phyloP scores from a whole-genome alignment of 2,113 vertebrate species.

The Oxyruncus cristatus region DNA sequence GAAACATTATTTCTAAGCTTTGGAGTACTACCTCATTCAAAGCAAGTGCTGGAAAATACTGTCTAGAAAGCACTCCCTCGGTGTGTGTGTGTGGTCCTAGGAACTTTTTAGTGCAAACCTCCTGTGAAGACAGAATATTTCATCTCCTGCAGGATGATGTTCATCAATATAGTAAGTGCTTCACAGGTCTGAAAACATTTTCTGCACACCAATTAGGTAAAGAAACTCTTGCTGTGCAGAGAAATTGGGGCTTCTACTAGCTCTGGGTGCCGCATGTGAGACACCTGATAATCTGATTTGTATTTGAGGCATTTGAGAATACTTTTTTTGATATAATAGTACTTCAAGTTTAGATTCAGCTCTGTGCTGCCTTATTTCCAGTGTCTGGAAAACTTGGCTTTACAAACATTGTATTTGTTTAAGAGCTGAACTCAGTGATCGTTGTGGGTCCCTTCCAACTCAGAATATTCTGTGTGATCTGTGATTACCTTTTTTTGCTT shows the following conservation, averaged over 20 bases:
- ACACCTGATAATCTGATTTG: background rate
- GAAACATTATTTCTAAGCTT: background rate
- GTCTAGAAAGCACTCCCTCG: background rate
- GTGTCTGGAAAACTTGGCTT: background rate
- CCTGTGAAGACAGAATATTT: constrained; percentile 11
- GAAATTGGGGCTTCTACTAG: background rate
- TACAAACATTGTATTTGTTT: background rate
- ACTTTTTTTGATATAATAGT: background rate
- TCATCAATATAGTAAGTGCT: background rate
- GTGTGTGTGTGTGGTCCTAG: background rate
- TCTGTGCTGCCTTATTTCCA: background rate
- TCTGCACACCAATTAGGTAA: background rate
- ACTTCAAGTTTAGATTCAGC: background rate
- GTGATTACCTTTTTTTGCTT: background rate
- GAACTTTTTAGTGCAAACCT: background rate
- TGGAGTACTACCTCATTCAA: background rate
- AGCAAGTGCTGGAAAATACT: background rate
- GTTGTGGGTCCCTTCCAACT: background rate
- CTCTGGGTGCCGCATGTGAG: background rate
- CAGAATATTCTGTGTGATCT: background rate
- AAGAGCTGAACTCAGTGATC: background rate
- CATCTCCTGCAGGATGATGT: background rate
- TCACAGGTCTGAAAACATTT: background rate
- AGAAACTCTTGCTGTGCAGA: background rate
- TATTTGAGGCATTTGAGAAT: background rate